Conservation (phyloP, 2,113 vertebrate genomes). For the Pterocles gutturalis region DNA sequence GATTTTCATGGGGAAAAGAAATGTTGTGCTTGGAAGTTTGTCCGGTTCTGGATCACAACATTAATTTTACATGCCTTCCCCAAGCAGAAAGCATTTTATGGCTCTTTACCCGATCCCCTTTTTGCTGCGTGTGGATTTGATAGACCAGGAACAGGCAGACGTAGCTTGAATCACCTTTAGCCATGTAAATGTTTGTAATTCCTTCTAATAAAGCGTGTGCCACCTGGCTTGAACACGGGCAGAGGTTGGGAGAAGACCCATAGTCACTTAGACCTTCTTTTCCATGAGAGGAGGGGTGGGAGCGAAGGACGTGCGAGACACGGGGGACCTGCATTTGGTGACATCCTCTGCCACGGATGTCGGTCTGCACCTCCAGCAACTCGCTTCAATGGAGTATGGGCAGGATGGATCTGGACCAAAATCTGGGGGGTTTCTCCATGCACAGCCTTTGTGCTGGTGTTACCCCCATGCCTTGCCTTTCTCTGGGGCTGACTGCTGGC, state of each 20-base stretch:
- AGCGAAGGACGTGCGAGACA: background rate
- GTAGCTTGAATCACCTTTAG: background rate
- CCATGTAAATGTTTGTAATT: background rate
- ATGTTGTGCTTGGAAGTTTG: background rate
- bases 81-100: background rate
- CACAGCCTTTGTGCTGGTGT: background rate
- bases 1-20: background rate
- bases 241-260: background rate
- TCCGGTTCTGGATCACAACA: background rate
- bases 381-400: accelerated
- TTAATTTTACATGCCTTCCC: background rate
- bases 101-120: background rate
- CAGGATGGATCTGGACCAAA: background rate
- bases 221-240: background rate
- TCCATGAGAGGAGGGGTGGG: background rate
- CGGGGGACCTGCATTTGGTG: background rate
- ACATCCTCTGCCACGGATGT: background rate
- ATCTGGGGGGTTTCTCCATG: background rate
- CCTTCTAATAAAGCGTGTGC: background rate
- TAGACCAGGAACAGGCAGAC: background rate
- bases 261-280: background rate
- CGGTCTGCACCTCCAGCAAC: background rate
- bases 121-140: background rate
- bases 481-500: background rate
- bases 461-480: background rate